Conservation (phyloP, 2,797 vertebrate genomes). For the Acrocephalus scirpaceus region DNA sequence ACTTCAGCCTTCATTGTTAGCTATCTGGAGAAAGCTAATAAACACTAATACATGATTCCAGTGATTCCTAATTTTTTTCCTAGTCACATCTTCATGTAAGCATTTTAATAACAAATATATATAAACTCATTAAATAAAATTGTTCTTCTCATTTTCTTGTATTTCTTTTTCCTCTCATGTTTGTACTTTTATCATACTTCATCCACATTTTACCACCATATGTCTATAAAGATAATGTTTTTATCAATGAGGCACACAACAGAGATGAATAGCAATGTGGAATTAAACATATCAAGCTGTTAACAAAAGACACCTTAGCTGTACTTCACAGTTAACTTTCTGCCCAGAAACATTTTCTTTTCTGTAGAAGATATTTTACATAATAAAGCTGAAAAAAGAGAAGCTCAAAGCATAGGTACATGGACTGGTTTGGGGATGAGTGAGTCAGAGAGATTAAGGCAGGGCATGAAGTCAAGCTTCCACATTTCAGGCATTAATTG, state of each 20-base stretch:
- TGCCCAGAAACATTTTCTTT: not conserved
- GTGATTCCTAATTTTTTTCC: not conserved
- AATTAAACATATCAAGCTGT: not conserved
- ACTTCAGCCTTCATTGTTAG: not conserved
- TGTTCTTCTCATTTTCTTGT: not conserved
- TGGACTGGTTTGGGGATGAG: not conserved
- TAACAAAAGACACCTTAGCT: not conserved
- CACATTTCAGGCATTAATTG: not conserved
- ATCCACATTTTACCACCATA: not conserved
- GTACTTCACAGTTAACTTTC: not conserved
- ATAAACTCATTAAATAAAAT: not conserved
- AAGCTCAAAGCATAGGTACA: not conserved
- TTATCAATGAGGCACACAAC: not conserved
- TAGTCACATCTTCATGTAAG: not conserved
- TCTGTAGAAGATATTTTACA: not conserved
- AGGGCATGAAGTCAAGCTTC: not conserved
- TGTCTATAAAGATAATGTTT: not conserved
- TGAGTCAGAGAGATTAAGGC: not conserved
- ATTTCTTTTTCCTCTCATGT: not conserved
- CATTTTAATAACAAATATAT: not conserved
- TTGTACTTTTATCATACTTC: not conserved
- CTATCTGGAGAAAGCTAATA: not conserved
- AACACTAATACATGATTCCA: not conserved
- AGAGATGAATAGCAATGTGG: not conserved
- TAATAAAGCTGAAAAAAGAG: not conserved